Conservation (phyloP, 2,888 invertebrate species). For the Metalampra italica region DNA sequence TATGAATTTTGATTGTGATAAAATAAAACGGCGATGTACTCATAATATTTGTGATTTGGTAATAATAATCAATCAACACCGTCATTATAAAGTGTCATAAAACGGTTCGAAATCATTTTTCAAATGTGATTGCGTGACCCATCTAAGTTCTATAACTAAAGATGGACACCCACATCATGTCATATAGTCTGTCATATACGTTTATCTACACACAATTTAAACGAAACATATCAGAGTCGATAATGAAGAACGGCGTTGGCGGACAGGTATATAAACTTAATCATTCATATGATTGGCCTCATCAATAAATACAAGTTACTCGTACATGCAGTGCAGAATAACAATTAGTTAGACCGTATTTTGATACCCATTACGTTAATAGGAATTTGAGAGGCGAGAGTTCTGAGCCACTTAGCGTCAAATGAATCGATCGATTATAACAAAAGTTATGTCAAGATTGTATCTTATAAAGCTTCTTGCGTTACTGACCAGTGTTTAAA, state of each 20-base stretch:
- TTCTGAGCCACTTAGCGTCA: conserved; percentile 23
- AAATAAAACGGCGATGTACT: no score
- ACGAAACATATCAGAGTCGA: conserved; percentile 11
- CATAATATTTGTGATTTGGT: background rate
- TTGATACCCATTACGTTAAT: conserved; percentile 44
- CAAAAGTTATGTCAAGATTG: conserved; percentile 43
- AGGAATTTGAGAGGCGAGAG: conserved; percentile 37
- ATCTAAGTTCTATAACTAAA: conserved; percentile 56
- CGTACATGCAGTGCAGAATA: conserved; percentile 18
- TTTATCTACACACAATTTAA: conserved; percentile 8
- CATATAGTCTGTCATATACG: conserved; percentile 15
- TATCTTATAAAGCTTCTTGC: conserved; percentile 40
- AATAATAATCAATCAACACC: conserved; percentile 54
- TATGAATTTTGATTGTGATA: no score
- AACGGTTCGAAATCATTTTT: conserved; percentile 52
- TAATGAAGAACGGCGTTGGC: conserved; percentile 51
- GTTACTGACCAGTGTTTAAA: conserved; percentile 14
- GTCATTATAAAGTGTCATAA: conserved; percentile 38
- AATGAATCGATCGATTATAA: conserved; percentile 37
- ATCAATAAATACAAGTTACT: conserved; percentile 14
- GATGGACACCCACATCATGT: conserved; percentile 56
- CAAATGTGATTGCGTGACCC: conserved; percentile 53
- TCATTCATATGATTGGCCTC: conserved; percentile 43
- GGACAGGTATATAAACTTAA: conserved; percentile 59
- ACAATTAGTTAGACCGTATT: conserved; percentile 39